Base-by-base conservation (phyloP, 2,113 vertebrate genomes). In the Centropus bengalensis region DNA sequence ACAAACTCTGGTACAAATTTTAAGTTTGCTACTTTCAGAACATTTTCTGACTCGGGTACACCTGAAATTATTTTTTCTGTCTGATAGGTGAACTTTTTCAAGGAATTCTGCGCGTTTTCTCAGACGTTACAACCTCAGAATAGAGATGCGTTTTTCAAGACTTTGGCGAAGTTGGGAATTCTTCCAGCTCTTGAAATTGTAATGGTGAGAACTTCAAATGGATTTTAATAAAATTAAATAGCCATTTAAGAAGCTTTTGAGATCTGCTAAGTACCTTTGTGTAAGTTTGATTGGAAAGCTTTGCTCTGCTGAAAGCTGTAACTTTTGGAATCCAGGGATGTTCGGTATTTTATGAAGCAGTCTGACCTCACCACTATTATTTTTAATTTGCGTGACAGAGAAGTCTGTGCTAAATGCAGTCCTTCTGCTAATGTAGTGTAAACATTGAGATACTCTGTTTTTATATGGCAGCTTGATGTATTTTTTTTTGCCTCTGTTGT, bases 21-120 rank as follows among this genome's bases (percentile, higher is more conserved):
- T 4, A 24, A 21, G 7, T 80, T 77, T 67, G 17, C 6, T 85
- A 10, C 63, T 82, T 69, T 19, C 30, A 13, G 33, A 22, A 51
- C 10, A 8, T 22, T 83, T 66, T 28, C 44, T 66, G 30, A 33
- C 58, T 54, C 40, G 30, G n/a, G 24, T 9, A 8, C 44, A 64
- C 38, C 17, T 69, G 6, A 3, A 62, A 23, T 91, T 55, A n/a
- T 40, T 86, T 36, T 79, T 67, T 68, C 81, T 47, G 4, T 96
- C 23, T n/a, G 19, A 15, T 90, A 99, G 99, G 99, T 99, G 74
- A 99, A 99, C 97, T 99, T 99, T 92, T 99, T 99, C 97, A 99
- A 99, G 97, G 99, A 99, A 96, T 99, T 99, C 94, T 99, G 99
- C 96, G 99, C 99, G 8, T 99, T 99, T 98, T 99, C 99, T 91